Base-by-base conservation (phyloP, 1,140 invertebrate genomes). In the Eriocheir sinensis region DNA sequence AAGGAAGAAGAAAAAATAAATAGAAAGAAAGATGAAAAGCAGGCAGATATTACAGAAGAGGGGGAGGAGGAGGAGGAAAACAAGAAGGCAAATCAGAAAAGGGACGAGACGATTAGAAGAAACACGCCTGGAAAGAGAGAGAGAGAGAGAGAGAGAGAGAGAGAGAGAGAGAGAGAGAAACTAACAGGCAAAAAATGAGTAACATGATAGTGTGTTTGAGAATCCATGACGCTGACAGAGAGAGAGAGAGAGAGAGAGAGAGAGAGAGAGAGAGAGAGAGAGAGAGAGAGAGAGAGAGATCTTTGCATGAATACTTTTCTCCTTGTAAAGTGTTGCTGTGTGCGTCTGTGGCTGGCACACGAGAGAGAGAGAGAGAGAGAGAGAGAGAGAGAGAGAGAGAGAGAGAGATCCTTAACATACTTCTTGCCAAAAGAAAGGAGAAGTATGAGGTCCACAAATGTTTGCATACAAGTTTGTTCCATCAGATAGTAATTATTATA, bases 251-350 rank as follows among this genome's bases (percentile, higher is more conserved):
- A 72, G 60, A 72, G 60, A 72, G 60, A 72, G 60, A 72, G 60
- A 72, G 60, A 72, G 60, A 72, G 60, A 72, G 60, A 72, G 60
- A 72, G 60, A 72, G 60, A 72, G 83, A 85, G 83, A 85, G 34
- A 85, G 12, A 2, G 15, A 38, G 34, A 8, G 83, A 85, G 34
- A 72, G 83, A 12, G 83, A 85, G 83, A 85, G 30, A 85, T 72
- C 27, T 72, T 2, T 72, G 60, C n/a, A 21, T 72, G 6, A n/a
- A 72, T n/a, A 72, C 0, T 0, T n/a, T n/a, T 1, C 60, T 2
- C 17, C 27, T 72, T 4, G 2, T 6, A 1, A 72, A 72, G 17
- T n/a, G 12, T 53, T 21, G 48, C 48, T n/a, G 60, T 72, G 60
- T 21, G 60, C 60, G 27, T 21, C 60, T 1, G 60, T 72, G 60